Evolutionary conservation across 2,113 vertebrate species (phyloP).

Genomic region (Plectropomus leopardus): DNA sequence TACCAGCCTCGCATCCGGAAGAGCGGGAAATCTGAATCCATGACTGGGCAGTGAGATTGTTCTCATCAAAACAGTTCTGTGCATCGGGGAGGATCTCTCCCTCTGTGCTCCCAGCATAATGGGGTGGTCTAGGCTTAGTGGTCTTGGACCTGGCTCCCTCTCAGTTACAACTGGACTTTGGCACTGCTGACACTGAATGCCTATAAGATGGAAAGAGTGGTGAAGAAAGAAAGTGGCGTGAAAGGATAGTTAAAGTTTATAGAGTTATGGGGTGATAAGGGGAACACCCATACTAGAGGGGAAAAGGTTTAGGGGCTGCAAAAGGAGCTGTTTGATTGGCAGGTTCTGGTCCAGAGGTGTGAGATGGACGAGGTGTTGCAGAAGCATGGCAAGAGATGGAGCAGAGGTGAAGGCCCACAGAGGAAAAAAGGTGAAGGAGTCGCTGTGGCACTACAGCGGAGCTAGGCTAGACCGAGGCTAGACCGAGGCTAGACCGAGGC

Average conservation of each 20-base stretch:
- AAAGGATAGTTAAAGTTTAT: conserved; percentile 54
- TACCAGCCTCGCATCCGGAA: conserved; percentile 40
- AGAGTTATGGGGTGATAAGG: conserved; percentile 43
- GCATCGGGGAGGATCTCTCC: conserved; percentile 48
- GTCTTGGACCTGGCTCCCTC: conserved; percentile 68
- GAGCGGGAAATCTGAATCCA: conserved; percentile 63
- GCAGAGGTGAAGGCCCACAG: conserved; percentile 41
- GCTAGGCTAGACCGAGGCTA: conserved; percentile 17
- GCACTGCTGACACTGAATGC: conserved; percentile 72
- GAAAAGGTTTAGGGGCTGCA: conserved; percentile 6
- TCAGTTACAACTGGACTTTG: conserved; percentile 69
- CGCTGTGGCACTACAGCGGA: conserved; percentile 35
- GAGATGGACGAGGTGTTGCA: conserved; percentile 57
- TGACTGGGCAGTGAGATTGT: conserved; percentile 67
- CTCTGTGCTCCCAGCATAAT: conserved; percentile 63
- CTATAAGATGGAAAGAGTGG: conserved; percentile 74
- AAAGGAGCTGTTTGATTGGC: conserved; percentile 48
- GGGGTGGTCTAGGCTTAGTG: conserved; percentile 68
- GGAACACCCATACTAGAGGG: background rate
- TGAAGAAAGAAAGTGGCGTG: conserved; percentile 69
- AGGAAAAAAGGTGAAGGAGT: conserved; percentile 40
- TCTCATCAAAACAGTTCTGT: conserved; percentile 68
- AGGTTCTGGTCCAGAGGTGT: conserved; percentile 49
- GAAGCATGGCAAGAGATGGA: conserved; percentile 64
- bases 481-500: conserved; percentile 31